These are phyloP conservation scores for Chinchilla lanigera DNA, from an alignment of 2,113 vertebrate species.

Conservation along the genomic window DNA sequence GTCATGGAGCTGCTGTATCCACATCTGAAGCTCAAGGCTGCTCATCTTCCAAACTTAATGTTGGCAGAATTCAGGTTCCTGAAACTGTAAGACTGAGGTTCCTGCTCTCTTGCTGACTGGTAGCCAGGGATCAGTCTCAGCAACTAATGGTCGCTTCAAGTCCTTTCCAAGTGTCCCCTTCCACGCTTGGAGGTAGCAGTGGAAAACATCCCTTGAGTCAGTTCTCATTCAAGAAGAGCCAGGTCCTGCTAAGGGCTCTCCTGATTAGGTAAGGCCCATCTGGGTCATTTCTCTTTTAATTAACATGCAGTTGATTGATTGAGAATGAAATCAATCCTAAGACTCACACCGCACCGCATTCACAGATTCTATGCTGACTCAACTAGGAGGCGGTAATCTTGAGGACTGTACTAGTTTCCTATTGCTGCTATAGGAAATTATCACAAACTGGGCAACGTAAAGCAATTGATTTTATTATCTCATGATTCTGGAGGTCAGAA, in stretches of 20 bases:
- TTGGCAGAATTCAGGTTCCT: not conserved
- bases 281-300: not conserved
- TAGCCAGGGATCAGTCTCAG: not conserved
- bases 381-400: too few species aligned
- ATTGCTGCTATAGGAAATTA: not conserved
- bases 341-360: too few species aligned
- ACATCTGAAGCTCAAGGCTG: not conserved
- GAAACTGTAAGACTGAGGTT: not conserved
- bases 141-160: not conserved
- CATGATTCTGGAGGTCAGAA: not conserved
- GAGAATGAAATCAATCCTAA: not conserved
- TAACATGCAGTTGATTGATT: not conserved
- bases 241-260: not conserved
- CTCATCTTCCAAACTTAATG: not conserved
- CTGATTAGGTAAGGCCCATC: not conserved
- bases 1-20: not conserved
- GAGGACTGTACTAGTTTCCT: not conserved
- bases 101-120: not conserved
- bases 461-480: not conserved
- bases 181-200: not conserved
- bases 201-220: not conserved
- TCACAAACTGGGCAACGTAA: not conserved
- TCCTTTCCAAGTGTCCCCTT: not conserved
- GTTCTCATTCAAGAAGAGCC: not conserved
- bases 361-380: not conserved